Evolutionary conservation across 1,140 invertebrate genomes (phyloP).

Genomic region (Diachasma alloeum): DNA sequence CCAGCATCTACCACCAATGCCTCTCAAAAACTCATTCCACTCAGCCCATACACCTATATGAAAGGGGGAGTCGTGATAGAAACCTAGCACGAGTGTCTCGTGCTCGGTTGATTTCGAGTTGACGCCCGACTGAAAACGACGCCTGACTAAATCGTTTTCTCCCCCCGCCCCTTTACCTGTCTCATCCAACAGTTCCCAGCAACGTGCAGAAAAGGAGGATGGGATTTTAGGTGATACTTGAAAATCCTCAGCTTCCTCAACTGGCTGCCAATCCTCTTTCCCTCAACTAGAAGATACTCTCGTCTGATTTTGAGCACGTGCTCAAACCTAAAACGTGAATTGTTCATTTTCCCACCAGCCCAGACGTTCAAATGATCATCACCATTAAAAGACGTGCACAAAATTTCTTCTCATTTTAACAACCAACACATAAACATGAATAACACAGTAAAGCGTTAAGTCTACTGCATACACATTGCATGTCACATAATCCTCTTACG

Average conservation of each 20-base stretch:
- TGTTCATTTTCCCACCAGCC: neutral
- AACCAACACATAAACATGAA: neutral
- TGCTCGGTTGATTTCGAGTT: neutral
- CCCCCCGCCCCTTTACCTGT: neutral
- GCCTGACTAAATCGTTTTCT: neutral
- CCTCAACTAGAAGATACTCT: neutral
- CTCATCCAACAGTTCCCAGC: neutral
- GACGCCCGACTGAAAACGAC: conserved; percentile 3
- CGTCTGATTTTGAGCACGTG: too few species aligned
- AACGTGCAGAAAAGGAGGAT: neutral
- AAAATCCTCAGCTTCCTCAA: neutral
- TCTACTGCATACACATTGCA: conserved; percentile 1
- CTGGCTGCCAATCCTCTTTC: neutral
- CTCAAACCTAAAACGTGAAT: neutral
- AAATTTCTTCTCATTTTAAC: neutral
- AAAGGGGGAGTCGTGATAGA: neutral
- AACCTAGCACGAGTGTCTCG: neutral
- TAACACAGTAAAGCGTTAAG: neutral
- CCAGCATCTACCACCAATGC: neutral
- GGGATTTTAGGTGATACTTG: neutral
- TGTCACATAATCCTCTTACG: conserved; percentile 11
- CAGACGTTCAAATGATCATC: neutral
- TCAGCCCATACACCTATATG: neutral
- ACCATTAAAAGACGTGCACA: neutral
- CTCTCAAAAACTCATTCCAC: neutral